Base-by-base conservation (phyloP, 2,113 vertebrate species). In the Eubucco bourcierii region DNA sequence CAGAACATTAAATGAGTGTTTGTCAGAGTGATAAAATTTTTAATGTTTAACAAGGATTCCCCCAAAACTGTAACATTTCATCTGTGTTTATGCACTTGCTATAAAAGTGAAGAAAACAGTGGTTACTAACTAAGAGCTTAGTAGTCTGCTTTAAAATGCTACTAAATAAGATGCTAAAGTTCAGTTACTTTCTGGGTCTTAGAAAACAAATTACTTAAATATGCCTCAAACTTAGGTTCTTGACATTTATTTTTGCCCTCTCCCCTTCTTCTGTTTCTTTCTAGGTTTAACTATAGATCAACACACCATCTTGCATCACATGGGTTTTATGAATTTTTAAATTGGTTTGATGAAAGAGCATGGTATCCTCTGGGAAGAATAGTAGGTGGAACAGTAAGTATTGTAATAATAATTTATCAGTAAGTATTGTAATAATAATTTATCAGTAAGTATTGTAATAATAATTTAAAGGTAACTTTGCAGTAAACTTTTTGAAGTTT, bases 281-380 rank as follows among this genome's bases (percentile, higher is more conserved):
- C 66, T 96, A 99, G 99, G 99, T 99, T 99, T 98, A 99, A 99
- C 98, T 99, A 99, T 95, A 99, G 99, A 98, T 99, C 99, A 94
- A 99, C 99, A 64, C 99, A 99, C 97, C 99, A 99, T 97, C 99
- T 99, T 97, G 98, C 99, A 91, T 99, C 99, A 89, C 99, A 99
- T 95, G 99, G 99, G 89, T 99, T 99, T 98, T 99, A 99, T 88
- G 99, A 99, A 97, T 99, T 99, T 98, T 98, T 99, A 96, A 99
- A 99, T 97, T 99, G 99, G 99, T 99, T 99, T 96, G 99, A 99
- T 85, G 99, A 99, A 97, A 98, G 99, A 97, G 99, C 99, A 81
- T 99, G 99, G 99, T 99, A 99, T 97, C 99, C 99, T 64, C 95
- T 99, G 95, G 99, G 99, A 97, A 98, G 99, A 97, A 99, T 99